Evolutionary conservation across 2,888 invertebrate genomes (phyloP), one percentile per base, ranked within the genome.

Genomic region (Sialis lutaria): DNA sequence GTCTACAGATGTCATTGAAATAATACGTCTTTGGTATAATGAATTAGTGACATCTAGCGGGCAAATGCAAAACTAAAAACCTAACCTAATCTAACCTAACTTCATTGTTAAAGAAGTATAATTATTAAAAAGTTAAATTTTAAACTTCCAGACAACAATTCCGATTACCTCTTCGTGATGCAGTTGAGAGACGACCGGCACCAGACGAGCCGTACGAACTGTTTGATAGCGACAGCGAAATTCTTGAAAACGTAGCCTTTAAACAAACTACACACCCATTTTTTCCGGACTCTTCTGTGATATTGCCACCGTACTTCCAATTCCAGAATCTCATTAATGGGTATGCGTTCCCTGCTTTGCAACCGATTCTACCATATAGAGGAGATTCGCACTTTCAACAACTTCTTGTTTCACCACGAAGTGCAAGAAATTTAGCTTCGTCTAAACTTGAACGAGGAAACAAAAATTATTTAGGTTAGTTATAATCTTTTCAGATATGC

Each of bases 141-240:
- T 54, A 48, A 56, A 57, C 60, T 61, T 55, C 53, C 65, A 59
- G 71, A 61, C 53, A 69, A 60, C 56, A 72, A 60, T 59, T 67
- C 50, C 64, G 78, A 49, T 53, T 79, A 45, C 82, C 82, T 2
- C 61, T 83, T 40, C 69, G 83, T 55, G 82, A 82, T 58, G 78
- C 83, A 0, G 82, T 84, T 1, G 82, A 84, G 60, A 70, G 68
- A 52, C 60, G 75, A 40, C 75, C 72, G 33, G 58, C 61, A 6
- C 66, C 66, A 6, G 61, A 64, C 42, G 61, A 65, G 49, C 59
- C 64, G 6, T 57, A 58, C 35, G 47, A 42, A 5, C 10, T 13
- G 6, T 37, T 53, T 40, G 54, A 53, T 6, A 47, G 49, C 40
- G 6, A n/a, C 3, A 40, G 10, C 6, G 13, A 40, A 8, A 10